A percentile compares a stretch with the other conserved stretches of the same genome.
Evolutionary conservation across 2,888 invertebrate species (phyloP).

Genomic region (Ommatoiulus sabulosus): DNA sequence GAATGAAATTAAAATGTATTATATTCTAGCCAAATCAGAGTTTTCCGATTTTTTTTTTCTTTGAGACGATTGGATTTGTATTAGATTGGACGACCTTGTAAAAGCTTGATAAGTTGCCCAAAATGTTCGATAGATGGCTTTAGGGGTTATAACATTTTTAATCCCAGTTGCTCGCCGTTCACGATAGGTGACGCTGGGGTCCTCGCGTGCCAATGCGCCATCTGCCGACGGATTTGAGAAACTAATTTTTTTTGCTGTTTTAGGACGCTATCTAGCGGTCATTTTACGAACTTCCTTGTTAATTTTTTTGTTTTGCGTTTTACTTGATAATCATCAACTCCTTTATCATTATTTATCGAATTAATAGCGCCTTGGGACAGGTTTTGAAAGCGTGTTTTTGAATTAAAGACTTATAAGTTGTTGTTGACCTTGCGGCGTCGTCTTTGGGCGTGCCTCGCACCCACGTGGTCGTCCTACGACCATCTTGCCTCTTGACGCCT

Average conservation of each 20-base stretch:
- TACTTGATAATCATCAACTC: not conserved
- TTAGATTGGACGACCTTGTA: no score
- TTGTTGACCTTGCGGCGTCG: not conserved
- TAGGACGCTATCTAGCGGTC: not conserved
- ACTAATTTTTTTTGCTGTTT: not conserved
- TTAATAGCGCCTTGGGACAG: not conserved
- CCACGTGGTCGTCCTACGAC: constrained; percentile 10
- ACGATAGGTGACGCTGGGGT: no score
- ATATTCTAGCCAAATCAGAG: no score
- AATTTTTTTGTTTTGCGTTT: not conserved
- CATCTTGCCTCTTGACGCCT: not conserved
- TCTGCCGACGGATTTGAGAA: not conserved
- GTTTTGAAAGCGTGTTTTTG: not conserved
- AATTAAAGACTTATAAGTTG: not conserved
- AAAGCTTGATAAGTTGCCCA: no score
- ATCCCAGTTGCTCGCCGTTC: no score
- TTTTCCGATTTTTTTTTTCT: no score
- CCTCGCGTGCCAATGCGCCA: no score
- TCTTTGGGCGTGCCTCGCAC: not conserved
- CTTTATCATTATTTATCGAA: not conserved
- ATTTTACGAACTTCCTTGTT: not conserved
- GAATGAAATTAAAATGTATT: no score
- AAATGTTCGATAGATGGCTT: no score
- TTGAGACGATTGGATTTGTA: no score
- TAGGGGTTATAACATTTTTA: no score